Evolutionary conservation across 2,797 vertebrate species (phyloP).

Genomic region (Gallirallus australis): DNA sequence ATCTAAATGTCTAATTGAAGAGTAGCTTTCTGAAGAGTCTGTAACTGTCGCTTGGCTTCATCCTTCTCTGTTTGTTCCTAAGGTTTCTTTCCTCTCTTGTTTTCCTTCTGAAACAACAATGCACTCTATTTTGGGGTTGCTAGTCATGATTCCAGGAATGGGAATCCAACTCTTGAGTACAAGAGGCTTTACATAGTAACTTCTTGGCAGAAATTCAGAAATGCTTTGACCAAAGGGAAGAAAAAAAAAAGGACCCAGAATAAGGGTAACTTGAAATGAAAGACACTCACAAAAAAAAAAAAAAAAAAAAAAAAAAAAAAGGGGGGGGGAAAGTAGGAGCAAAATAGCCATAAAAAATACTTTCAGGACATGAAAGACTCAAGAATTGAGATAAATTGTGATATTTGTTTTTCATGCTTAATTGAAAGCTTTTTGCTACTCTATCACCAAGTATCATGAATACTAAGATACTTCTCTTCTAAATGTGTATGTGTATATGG

Average conservation of each 20-base stretch:
- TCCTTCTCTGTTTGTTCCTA: slow-evolving; percentile 59
- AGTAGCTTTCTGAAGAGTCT: slow-evolving; percentile 47
- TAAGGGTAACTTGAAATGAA: slow-evolving; percentile 64
- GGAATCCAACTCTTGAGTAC: slow-evolving; percentile 73
- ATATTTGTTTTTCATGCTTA: slow-evolving; percentile 65
- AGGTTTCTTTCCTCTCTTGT: slow-evolving; percentile 62
- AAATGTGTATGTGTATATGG: slow-evolving; percentile 71
- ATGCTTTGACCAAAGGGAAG: slow-evolving; percentile 66
- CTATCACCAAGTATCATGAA: slow-evolving; percentile 69
- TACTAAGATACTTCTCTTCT: slow-evolving; percentile 69
- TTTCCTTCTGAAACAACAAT: slow-evolving; percentile 73
- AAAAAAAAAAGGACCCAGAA: slow-evolving; percentile 61
- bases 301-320: neutral
- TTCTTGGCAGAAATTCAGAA: slow-evolving; percentile 76
- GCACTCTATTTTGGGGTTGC: slow-evolving; percentile 75
- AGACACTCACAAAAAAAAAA: slow-evolving; percentile 10
- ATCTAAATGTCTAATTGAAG: slow-evolving; percentile 38
- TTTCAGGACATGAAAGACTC: slow-evolving; percentile 36
- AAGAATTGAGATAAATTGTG: slow-evolving; percentile 63
- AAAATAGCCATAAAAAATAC: slow-evolving; percentile 10
- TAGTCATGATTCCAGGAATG: slow-evolving; percentile 76
- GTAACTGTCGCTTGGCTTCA: slow-evolving; percentile 57
- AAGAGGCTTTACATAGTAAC: slow-evolving; percentile 76
- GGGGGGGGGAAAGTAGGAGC: neutral
- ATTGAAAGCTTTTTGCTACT: slow-evolving; percentile 62